Evolutionary conservation across 2,113 vertebrate genomes (phyloP), one percentile per base, ranked within the genome.

Genomic region (Amazona guildingii): DNA sequence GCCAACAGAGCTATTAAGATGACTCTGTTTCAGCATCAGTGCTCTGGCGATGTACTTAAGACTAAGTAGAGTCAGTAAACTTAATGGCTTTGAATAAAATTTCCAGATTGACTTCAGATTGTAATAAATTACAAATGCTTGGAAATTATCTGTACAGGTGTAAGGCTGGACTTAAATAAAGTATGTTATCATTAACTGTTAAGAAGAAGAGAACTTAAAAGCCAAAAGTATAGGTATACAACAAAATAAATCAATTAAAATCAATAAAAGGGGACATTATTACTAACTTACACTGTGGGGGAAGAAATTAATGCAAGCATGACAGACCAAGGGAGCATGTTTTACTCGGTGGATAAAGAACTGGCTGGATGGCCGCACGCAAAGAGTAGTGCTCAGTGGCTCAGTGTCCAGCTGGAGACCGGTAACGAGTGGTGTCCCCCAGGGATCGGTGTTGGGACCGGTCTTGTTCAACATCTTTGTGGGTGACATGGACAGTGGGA

Each of bases 1-100:
- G 85, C 75, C 88, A 93, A 21, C 10, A 94, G n/a, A 95, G n/a
- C 72, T 86, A 86, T 92, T 95, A 92, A 86, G 46, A 67, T 49
- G 49, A 14, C 24, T 25, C 49, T 51, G 49, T 51, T 51, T 51
- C 49, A 51, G 49, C 49, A 55, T n/a, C 54, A 83, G 28, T 74
- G 28, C 27, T 49, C 74, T 86, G 75, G 76, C 35, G 86, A 29
- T 17, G 13, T 48, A 63, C 86, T 72, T 83, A 90, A 95, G 28
- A 28, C 20, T 67, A 67, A 87, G 48, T 17, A 67, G 46, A 67
- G 66, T 77, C 55, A 64, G 64, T 67, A 93, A 87, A 83, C 43
- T 25, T 83, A 48, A 67, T 55, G 43, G 46, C 55, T 92, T 72
- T 63, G 55, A 82, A 76, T 9, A 93, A 83, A 86, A 75, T 35